These are phyloP conservation scores for Oscheius onirici DNA, from an alignment of 2,888 invertebrate species.

Conservation along the genomic window DNA sequence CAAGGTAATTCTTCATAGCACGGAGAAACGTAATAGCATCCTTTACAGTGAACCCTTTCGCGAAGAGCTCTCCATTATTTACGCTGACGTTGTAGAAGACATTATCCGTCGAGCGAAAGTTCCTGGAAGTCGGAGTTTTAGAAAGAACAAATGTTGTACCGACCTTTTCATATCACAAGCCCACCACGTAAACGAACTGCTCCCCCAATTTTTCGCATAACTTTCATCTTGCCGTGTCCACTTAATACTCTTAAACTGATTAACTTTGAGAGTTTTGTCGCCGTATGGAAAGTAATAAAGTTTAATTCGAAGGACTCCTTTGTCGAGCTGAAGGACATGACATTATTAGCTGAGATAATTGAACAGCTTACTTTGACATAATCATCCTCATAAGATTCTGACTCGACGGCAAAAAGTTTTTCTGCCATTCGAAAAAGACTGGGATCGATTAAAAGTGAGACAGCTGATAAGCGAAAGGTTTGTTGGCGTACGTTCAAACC, in stretches of 20 bases:
- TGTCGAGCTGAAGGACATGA: slow-evolving; percentile 17
- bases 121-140: not conserved
- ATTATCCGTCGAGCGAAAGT: slow-evolving; percentile 14
- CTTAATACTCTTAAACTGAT: slow-evolving; percentile 8
- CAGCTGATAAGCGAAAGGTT: not conserved
- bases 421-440: not conserved
- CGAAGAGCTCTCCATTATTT: slow-evolving; percentile 21
- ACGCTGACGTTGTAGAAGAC: slow-evolving; percentile 18
- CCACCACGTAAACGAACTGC: slow-evolving; percentile 25
- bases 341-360: not conserved
- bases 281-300: slow-evolving; percentile 26
- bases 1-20: slow-evolving; percentile 9
- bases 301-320: slow-evolving; percentile 6
- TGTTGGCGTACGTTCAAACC: not conserved
- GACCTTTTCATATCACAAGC: slow-evolving; percentile 30
- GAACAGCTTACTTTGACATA: slow-evolving; percentile 15
- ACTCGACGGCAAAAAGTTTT: not conserved
- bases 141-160: too few relatives aligned
- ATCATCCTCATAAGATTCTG: slow-evolving; percentile 16
- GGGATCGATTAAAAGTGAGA: not conserved
- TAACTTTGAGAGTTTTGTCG: not conserved
- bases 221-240: not conserved
- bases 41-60: slow-evolving; percentile 26
- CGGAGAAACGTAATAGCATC: slow-evolving; percentile 19
- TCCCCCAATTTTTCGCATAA: slow-evolving; percentile 27